phyloP scores from a whole-genome alignment of 2,888 invertebrate species.

The Drosophila hawaiiensis region DNA sequence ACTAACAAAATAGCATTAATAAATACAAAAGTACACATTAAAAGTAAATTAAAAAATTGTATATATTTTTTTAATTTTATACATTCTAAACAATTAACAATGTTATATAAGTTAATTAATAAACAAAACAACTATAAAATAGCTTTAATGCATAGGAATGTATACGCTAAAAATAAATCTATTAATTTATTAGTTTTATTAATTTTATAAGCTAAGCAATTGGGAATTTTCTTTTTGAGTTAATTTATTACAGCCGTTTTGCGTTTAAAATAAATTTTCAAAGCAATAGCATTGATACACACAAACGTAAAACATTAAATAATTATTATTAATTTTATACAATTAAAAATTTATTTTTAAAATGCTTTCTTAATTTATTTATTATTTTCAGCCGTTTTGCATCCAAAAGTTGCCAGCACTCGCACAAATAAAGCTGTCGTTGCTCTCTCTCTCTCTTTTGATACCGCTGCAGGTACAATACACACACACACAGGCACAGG shows the following conservation, averaged over 20 bases:
- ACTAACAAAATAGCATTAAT: background rate
- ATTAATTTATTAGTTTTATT: background rate
- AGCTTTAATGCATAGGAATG: background rate
- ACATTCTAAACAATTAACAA: background rate
- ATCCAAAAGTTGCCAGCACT: slow-evolving; percentile 29
- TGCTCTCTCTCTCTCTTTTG: slow-evolving; percentile 1
- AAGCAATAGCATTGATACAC: background rate
- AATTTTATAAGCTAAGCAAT: background rate
- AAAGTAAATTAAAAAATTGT: background rate
- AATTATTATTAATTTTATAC: background rate
- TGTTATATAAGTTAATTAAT: background rate
- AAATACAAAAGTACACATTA: background rate
- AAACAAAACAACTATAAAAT: background rate
- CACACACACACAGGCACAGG: background rate
- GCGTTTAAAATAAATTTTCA: background rate
- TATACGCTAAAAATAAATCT: background rate
- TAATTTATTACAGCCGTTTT: background rate
- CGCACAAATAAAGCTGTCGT: slow-evolving; percentile 21
- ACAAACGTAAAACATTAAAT: background rate
- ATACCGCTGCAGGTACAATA: slow-evolving; percentile 38
- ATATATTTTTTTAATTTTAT: background rate
- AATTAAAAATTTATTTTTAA: no score
- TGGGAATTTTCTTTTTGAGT: background rate
- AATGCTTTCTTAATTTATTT: background rate
- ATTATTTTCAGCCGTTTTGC: background rate